Percentiles rank a stretch among this genome's conserved stretches.
phyloP scores from a whole-genome alignment of 2,888 invertebrate genomes.

The Patella pellucida region DNA sequence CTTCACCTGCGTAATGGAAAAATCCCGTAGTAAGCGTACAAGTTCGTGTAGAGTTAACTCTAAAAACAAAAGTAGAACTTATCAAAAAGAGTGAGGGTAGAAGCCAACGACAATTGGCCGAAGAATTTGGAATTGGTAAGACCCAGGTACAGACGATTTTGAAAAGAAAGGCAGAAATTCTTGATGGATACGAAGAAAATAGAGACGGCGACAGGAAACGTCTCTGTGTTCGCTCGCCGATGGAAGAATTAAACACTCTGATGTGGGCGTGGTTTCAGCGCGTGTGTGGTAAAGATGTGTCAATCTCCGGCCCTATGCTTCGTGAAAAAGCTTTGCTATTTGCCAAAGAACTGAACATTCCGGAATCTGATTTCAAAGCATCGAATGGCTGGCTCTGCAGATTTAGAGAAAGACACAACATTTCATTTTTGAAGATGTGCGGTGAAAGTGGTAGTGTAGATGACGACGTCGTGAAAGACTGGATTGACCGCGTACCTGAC shows the following conservation, averaged over 20 bases:
- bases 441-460: too few species aligned
- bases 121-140: slow-evolving; percentile 26
- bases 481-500: too few species aligned
- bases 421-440: too few species aligned
- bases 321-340: slow-evolving; percentile 29
- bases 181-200: slow-evolving; percentile 20
- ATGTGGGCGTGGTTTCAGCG: slow-evolving; percentile 21
- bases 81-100: slow-evolving; percentile 20
- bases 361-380: slow-evolving; percentile 28
- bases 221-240: neutral
- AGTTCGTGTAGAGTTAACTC: slow-evolving; percentile 19
- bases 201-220: neutral
- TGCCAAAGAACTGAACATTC: neutral
- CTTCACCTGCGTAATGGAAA: too few species aligned
- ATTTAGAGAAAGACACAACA: slow-evolving; percentile 12
- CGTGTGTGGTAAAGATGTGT: slow-evolving; percentile 12
- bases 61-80: slow-evolving; percentile 25
- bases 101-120: slow-evolving; percentile 25
- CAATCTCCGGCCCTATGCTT: slow-evolving; percentile 29
- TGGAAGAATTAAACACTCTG: slow-evolving; percentile 8
- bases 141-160: slow-evolving; percentile 27
- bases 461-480: too few species aligned
- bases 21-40: too few species aligned
- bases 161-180: slow-evolving; percentile 24
- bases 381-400: slow-evolving; percentile 32